Percentiles rank a stretch among this genome's conserved stretches.
phyloP scores from a whole-genome alignment of 2,113 vertebrate genomes.

The Psophia crepitans region DNA sequence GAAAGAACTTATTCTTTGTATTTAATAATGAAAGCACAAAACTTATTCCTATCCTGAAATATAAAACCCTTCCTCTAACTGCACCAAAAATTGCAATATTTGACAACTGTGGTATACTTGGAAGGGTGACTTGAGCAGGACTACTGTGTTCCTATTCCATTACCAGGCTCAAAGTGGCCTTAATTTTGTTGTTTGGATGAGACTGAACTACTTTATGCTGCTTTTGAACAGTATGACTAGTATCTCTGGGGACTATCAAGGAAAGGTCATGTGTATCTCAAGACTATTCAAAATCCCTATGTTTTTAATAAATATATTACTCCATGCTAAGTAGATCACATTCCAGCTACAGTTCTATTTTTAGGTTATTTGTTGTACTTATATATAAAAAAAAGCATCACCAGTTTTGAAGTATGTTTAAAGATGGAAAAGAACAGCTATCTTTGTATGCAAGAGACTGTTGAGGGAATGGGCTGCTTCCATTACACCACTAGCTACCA shows the following conservation, averaged over 20 bases:
- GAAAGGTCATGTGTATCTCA: constrained; percentile 35
- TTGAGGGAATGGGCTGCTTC: neutral
- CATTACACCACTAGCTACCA: neutral
- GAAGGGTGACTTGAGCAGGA: neutral
- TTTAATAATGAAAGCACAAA: neutral
- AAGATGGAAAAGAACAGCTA: neutral
- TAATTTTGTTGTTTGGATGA: neutral
- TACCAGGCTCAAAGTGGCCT: neutral
- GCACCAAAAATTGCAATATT: neutral
- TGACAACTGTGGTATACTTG: neutral
- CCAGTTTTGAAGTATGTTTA: neutral
- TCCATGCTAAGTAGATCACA: constrained; percentile 6
- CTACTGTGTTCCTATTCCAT: neutral
- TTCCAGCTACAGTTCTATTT: constrained; percentile 12
- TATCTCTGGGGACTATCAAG: neutral
- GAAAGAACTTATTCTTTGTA: neutral
- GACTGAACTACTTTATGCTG: neutral
- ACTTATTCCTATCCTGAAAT: neutral
- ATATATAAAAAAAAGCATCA: neutral
- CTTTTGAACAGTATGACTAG: neutral
- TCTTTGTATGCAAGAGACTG: neutral
- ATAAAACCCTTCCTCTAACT: neutral
- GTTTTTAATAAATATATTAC: constrained; percentile 26
- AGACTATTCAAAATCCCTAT: neutral
- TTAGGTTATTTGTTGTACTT: constrained; percentile 3